Conservation (phyloP, 2,888 invertebrate species). For the Plagiodera versicolora region DNA sequence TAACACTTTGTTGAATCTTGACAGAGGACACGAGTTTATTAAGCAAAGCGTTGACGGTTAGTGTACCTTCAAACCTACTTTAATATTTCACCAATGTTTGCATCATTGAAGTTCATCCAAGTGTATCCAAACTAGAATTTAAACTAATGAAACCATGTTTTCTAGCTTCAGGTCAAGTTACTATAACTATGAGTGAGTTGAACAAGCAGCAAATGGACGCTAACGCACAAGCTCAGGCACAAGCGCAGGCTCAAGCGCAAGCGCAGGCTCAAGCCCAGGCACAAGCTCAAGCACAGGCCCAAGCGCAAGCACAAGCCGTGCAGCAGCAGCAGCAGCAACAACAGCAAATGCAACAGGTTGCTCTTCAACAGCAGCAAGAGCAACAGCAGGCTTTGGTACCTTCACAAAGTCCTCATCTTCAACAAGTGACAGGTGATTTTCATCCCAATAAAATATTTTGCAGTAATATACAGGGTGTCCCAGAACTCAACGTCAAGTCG, state of each 20-base stretch:
- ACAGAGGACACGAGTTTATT: slow-evolving; percentile 56
- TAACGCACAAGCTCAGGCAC: slow-evolving; percentile 50
- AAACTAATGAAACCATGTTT: neutral
- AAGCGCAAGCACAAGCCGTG: slow-evolving; percentile 57
- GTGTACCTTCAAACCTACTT: neutral
- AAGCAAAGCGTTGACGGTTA: slow-evolving; percentile 38
- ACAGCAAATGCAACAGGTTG: slow-evolving; percentile 59
- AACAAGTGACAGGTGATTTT: slow-evolving; percentile 30
- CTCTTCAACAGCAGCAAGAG: slow-evolving; percentile 60
- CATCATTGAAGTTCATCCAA: too few species aligned
- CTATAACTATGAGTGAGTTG: slow-evolving; percentile 49
- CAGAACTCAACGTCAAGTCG: too few species aligned
- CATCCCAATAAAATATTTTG: too few species aligned
- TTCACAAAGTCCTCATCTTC: slow-evolving; percentile 36
- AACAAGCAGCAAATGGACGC: slow-evolving; percentile 50
- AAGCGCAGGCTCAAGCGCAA: slow-evolving; percentile 42
- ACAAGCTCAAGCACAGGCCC: slow-evolving; percentile 43
- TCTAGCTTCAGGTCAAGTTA: slow-evolving; percentile 25
- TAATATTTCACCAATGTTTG: too few species aligned
- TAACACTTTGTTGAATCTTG: slow-evolving; percentile 65
- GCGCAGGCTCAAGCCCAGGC: slow-evolving; percentile 49
- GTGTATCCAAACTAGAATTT: neutral
- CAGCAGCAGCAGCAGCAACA: slow-evolving; percentile 52
- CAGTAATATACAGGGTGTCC: too few species aligned
- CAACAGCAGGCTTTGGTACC: slow-evolving; percentile 45